These are phyloP conservation scores for Ametastegia equiseti DNA, from an alignment of 2,888 invertebrate genomes.

Conservation along the genomic window DNA sequence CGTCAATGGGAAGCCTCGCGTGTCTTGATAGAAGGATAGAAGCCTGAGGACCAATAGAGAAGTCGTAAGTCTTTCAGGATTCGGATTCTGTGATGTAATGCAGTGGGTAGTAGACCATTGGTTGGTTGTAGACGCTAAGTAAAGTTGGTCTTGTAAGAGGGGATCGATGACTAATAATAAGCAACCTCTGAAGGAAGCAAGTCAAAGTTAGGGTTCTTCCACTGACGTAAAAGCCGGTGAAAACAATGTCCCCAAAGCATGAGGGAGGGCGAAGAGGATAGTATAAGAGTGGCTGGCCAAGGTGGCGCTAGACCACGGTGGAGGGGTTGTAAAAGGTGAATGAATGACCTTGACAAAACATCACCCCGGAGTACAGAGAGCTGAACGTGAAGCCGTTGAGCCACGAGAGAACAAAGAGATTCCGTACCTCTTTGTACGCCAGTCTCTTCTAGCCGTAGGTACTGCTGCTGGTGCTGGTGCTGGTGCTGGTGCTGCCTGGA, in stretches of 20 bases:
- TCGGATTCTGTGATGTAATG: not conserved
- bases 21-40: not conserved
- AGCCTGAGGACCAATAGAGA: not conserved
- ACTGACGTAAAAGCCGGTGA: not conserved
- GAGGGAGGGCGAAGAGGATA: slow-evolving; percentile 3
- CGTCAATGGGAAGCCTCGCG: not conserved
- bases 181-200: not conserved
- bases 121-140: not conserved
- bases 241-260: slow-evolving; percentile 3
- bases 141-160: not conserved
- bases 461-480: too few species aligned
- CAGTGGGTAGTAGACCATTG: not conserved
- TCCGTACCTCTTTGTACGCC: slow-evolving; percentile 74
- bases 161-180: slow-evolving; percentile 25
- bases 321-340: slow-evolving; percentile 60
- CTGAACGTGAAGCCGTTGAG: slow-evolving; percentile 70
- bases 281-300: not conserved
- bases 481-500: too few species aligned
- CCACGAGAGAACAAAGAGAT: slow-evolving; percentile 73
- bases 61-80: not conserved
- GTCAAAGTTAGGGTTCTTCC: slow-evolving; percentile 25
- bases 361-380: slow-evolving; percentile 67
- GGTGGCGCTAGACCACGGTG: slow-evolving; percentile 20
- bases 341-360: slow-evolving; percentile 76
- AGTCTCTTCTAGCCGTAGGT: slow-evolving; percentile 46